Percentiles rank a stretch among this genome's conserved stretches.
Conservation (phyloP, 2,113 vertebrate species). For the Rattus rattus region DNA sequence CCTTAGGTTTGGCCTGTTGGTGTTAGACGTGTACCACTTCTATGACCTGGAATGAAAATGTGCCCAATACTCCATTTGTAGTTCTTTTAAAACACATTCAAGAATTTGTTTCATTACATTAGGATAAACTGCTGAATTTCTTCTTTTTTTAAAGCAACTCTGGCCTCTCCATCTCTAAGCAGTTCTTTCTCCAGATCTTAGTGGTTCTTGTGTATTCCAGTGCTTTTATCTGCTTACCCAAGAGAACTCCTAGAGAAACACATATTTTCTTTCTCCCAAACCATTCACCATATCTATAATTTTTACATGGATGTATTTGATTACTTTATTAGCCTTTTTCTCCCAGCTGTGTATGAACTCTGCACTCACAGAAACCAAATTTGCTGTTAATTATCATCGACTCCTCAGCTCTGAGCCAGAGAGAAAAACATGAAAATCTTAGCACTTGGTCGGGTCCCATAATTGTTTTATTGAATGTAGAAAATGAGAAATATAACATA, state of each 20-base stretch:
- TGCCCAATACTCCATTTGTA: not conserved
- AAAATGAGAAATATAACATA: not conserved
- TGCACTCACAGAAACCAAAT: not conserved
- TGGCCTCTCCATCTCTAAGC: not conserved
- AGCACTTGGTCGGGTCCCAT: not conserved
- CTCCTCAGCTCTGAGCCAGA: not conserved
- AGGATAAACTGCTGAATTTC: not conserved
- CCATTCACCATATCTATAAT: not conserved
- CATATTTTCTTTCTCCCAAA: not conserved
- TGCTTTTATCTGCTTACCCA: not conserved
- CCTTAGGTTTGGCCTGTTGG: not conserved
- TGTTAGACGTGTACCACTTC: not conserved
- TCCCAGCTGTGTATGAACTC: not conserved
- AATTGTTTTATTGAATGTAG: constrained; percentile 42
- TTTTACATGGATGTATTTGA: not conserved
- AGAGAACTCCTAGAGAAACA: not conserved
- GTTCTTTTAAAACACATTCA: not conserved
- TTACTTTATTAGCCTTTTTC: not conserved
- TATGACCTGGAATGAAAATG: not conserved
- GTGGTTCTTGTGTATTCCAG: not conserved
- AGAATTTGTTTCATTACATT: not conserved
- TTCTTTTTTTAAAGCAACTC: not conserved
- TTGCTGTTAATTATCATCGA: not conserved
- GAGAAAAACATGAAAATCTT: not conserved
- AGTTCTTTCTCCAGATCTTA: not conserved